phyloP scores from a whole-genome alignment of 2,113 vertebrate genomes.

The Puffinus mauretanicus region DNA sequence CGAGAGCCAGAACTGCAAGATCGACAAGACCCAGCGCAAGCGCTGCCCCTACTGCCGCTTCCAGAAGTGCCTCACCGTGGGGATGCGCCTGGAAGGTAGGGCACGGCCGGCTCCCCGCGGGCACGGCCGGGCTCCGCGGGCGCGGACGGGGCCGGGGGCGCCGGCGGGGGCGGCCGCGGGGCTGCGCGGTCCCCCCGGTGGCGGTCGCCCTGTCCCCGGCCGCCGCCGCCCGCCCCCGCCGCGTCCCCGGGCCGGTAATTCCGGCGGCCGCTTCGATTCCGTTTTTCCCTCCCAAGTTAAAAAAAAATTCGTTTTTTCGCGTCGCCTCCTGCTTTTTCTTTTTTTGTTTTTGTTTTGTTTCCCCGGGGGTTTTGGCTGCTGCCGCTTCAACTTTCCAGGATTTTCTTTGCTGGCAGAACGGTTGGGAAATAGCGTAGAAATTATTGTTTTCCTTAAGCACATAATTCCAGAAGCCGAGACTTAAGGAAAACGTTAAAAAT shows the following conservation, averaged over 20 bases:
- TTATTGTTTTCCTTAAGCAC: not conserved
- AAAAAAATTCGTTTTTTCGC: conserved; percentile 18
- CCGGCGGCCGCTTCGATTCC: not conserved
- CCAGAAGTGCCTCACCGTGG: no score
- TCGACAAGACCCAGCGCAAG: no score
- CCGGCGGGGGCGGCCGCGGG: no score
- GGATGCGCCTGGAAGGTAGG: no score
- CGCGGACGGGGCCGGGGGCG: no score
- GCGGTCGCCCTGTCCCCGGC: no score
- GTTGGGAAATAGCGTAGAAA: conserved; percentile 3
- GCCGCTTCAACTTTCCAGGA: conserved; percentile 2
- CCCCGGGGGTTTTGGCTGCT: not conserved
- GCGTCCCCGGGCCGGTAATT: not conserved
- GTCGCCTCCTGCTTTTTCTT: not conserved
- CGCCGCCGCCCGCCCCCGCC: not conserved
- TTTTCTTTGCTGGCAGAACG: not conserved
- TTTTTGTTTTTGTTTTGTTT: conserved; percentile 4
- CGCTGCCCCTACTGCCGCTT: no score
- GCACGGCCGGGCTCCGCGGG: no score
- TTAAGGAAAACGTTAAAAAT: not conserved
- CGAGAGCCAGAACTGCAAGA: no score
- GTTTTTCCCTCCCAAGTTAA: not conserved
- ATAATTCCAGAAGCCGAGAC: not conserved
- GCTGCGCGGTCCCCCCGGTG: no score
- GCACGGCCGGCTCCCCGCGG: no score